phyloP scores from a whole-genome alignment of 1,140 invertebrate genomes.

The Drosophila lowei region DNA sequence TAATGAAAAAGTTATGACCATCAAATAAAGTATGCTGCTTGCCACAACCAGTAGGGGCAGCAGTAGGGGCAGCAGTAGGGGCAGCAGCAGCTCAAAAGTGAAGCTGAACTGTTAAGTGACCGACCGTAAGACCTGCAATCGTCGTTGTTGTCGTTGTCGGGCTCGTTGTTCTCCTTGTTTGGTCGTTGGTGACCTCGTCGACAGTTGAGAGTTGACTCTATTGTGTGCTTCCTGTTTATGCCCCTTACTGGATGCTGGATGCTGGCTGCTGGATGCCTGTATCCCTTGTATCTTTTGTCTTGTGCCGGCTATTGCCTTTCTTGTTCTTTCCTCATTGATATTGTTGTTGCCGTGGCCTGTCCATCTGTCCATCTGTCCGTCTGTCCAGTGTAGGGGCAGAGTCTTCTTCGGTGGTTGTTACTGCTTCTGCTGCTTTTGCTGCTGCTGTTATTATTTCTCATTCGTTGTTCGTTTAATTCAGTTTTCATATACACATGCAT shows the following conservation, averaged over 20 bases:
- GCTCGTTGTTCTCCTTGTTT: conserved; percentile 35
- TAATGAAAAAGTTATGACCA: conserved; percentile 82
- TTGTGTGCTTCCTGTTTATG: conserved; percentile 80
- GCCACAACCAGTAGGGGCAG: conserved; percentile 39
- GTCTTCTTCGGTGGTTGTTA: not conserved
- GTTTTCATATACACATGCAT: conserved; percentile 73
- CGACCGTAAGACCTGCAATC: conserved; percentile 77
- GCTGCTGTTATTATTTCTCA: conserved; percentile 71
- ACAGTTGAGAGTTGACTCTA: conserved; percentile 80
- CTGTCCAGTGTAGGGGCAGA: too few relatives aligned
- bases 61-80: conserved; percentile 11
- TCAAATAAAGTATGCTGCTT: conserved; percentile 81
- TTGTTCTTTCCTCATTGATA: conserved; percentile 51
- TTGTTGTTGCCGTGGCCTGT: conserved; percentile 32
- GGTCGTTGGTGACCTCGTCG: conserved; percentile 68
- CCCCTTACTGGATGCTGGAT: conserved; percentile 47
- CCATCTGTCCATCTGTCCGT: too few relatives aligned
- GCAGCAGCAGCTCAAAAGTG: conserved; percentile 62
- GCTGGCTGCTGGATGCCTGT: conserved; percentile 12
- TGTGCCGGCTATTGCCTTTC: conserved; percentile 72
- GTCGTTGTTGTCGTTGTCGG: conserved; percentile 28
- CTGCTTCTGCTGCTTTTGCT: conserved; percentile 37
- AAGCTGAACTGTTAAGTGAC: conserved; percentile 73
- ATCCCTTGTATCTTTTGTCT: conserved; percentile 72
- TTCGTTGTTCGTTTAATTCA: conserved; percentile 81